phyloP scores from a whole-genome alignment of 2,113 vertebrate genomes.

The Brienomyrus longianalis region DNA sequence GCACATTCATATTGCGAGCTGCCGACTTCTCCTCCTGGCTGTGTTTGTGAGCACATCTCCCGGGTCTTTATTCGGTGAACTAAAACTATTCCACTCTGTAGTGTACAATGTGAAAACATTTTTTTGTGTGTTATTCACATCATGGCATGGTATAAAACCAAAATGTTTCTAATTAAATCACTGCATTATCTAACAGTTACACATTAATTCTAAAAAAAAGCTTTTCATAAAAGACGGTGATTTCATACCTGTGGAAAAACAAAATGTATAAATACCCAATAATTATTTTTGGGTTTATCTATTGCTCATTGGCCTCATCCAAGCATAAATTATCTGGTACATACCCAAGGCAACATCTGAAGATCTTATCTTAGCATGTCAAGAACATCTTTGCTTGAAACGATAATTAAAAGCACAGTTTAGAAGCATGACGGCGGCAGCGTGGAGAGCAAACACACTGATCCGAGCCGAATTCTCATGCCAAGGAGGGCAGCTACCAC shows the following conservation, averaged over 20 bases:
- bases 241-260: background rate
- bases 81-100: constrained; percentile 3
- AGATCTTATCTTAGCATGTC: background rate
- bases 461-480: background rate
- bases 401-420: too few relatives aligned
- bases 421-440: background rate
- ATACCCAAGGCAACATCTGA: background rate
- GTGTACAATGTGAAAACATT: background rate
- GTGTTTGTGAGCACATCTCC: constrained; percentile 49
- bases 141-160: background rate
- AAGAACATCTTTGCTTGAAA: background rate
- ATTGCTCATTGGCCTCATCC: background rate
- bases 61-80: constrained; percentile 48
- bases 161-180: background rate
- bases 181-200: background rate
- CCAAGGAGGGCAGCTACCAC: background rate
- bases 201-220: background rate
- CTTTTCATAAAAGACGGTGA: background rate
- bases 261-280: background rate
- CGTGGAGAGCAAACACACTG: background rate
- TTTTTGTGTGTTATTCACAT: background rate
- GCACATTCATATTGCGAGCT: constrained; percentile 84
- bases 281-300: background rate
- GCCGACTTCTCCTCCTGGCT: constrained; percentile 62
- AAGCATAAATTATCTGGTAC: background rate